Evolutionary conservation across 1,140 invertebrate genomes (phyloP).

Genomic region (Sycophaga agraensis): DNA sequence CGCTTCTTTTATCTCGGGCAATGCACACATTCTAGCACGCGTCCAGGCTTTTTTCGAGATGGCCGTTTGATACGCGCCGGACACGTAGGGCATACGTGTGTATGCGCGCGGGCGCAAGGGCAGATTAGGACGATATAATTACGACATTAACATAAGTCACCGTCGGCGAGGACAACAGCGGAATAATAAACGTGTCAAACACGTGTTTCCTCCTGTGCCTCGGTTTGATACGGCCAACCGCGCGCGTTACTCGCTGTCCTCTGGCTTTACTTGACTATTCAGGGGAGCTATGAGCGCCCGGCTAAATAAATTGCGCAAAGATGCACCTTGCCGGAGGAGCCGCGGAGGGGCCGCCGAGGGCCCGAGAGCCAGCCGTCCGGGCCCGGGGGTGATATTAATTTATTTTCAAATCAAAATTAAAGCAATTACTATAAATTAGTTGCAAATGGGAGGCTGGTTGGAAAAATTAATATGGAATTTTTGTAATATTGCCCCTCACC

Average conservation of each 20-base stretch:
- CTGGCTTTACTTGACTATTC: no score
- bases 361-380: no score
- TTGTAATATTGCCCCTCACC: no score
- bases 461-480: neutral
- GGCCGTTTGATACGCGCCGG: constrained; percentile 56
- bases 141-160: constrained; percentile 59
- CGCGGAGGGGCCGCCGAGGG: no score
- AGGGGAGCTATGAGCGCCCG: no score
- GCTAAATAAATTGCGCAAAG: no score
- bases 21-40: constrained; percentile 55
- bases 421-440: no score
- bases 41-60: constrained; percentile 56
- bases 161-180: constrained; percentile 47
- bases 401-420: no score
- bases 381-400: no score
- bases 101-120: constrained; percentile 36
- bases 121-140: constrained; percentile 61
- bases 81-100: constrained; percentile 49
- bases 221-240: no score
- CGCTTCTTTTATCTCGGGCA: constrained; percentile 12
- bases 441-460: neutral
- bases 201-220: constrained; percentile 44
- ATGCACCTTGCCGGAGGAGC: no score
- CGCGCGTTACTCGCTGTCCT: neutral
- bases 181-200: constrained; percentile 58